These are phyloP conservation scores for Drosophila neonasuta DNA, from an alignment of 2,888 invertebrate genomes.

Conservation along the genomic window DNA sequence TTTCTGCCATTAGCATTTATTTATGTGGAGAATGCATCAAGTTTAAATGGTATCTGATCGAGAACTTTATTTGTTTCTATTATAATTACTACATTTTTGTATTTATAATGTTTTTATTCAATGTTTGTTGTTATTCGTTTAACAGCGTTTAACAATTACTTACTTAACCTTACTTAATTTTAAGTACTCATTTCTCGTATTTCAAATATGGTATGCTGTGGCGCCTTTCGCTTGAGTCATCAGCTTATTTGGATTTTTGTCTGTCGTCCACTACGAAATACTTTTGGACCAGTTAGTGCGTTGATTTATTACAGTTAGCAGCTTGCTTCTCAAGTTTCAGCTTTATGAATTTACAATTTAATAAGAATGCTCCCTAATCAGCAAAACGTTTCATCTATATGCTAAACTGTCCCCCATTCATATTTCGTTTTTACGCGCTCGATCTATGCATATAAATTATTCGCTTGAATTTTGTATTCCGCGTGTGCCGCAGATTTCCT, in stretches of 20 bases:
- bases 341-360: slow-evolving; percentile 39
- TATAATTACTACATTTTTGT: too few relatives aligned
- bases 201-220: background rate
- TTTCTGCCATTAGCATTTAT: background rate
- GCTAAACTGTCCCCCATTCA: slow-evolving; percentile 33
- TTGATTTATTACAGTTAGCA: background rate
- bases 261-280: background rate
- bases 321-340: slow-evolving; percentile 35
- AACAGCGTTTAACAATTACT: too few relatives aligned
- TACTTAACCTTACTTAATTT: background rate
- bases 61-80: too few relatives aligned
- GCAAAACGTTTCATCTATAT: slow-evolving; percentile 37
- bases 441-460: slow-evolving; percentile 16
- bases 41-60: background rate
- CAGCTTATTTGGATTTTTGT: background rate
- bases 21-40: background rate
- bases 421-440: slow-evolving; percentile 24
- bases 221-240: background rate
- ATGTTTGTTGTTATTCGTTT: background rate
- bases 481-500: slow-evolving; percentile 41
- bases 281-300: background rate
- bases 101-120: too few relatives aligned
- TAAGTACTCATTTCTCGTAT: background rate
- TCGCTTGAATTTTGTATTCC: slow-evolving; percentile 25
- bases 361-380: slow-evolving; percentile 42